These are phyloP conservation scores for Emydocephalus ijimae DNA, from an alignment of 2,113 vertebrate species.

Conservation along the genomic window DNA sequence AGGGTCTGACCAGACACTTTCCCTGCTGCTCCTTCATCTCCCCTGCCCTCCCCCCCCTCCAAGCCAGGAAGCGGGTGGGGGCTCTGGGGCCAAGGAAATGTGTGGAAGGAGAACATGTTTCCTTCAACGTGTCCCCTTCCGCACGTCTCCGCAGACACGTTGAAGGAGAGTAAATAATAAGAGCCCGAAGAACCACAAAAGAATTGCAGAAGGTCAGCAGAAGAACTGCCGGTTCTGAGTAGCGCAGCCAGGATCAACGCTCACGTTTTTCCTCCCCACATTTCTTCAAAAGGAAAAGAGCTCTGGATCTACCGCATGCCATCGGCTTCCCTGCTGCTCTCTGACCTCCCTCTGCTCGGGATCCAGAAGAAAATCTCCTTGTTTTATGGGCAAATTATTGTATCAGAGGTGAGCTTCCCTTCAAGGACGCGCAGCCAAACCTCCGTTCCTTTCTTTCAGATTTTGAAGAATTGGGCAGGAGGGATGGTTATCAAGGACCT, in stretches of 20 bases:
- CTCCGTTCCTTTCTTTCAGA: neutral
- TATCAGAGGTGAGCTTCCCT: neutral
- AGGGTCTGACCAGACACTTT: rapidly evolving
- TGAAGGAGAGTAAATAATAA: neutral
- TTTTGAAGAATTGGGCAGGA: neutral
- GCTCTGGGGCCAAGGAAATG: neutral
- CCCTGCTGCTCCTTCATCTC: neutral
- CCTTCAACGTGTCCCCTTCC: no score
- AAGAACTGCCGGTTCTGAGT: neutral
- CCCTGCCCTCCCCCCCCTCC: neutral
- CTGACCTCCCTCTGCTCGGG: neutral
- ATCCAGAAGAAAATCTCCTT: neutral
- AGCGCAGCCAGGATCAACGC: neutral
- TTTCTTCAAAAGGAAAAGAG: neutral
- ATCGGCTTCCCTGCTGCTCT: neutral
- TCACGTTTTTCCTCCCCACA: rapidly evolving
- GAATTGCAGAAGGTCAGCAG: no score
- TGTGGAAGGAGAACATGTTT: neutral
- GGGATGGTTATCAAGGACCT: neutral
- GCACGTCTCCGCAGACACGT: neutral
- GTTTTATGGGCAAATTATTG: neutral
- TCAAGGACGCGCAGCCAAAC: neutral
- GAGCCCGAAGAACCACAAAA: neutral
- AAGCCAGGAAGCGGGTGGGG: neutral
- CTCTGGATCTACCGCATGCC: neutral